These are phyloP conservation scores for Aricia agestis DNA, from an alignment of 1,140 invertebrate genomes.

Conservation along the genomic window DNA sequence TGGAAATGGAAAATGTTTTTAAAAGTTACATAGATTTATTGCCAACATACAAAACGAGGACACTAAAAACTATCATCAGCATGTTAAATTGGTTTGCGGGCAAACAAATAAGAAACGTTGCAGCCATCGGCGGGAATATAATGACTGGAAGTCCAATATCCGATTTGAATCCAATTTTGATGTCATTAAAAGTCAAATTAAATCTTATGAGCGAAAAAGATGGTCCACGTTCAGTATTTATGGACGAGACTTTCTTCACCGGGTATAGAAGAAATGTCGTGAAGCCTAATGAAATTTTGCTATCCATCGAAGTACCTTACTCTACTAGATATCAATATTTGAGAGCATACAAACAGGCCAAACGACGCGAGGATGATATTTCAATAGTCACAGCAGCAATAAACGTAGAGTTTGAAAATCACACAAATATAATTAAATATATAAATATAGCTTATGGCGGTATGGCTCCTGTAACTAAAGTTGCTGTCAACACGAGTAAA, in stretches of 20 bases:
- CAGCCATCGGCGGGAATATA: slow-evolving; percentile 94
- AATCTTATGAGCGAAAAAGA: slow-evolving; percentile 75
- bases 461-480: slow-evolving; percentile 92
- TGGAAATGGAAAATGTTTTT: slow-evolving; percentile 84
- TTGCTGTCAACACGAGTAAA: slow-evolving; percentile 84
- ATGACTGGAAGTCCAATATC: slow-evolving; percentile 98
- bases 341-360: slow-evolving; percentile 93
- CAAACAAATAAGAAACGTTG: slow-evolving; percentile 92
- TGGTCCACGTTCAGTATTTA: slow-evolving; percentile 79
- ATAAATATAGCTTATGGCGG: slow-evolving; percentile 89
- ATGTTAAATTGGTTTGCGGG: slow-evolving; percentile 98
- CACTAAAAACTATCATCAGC: slow-evolving; percentile 85
- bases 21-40: slow-evolving; percentile 78
- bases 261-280: slow-evolving; percentile 91
- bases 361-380: slow-evolving; percentile 95
- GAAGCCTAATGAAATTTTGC: slow-evolving; percentile 86
- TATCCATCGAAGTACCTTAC: slow-evolving; percentile 83
- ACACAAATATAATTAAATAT: slow-evolving; percentile 79
- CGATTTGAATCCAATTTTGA: slow-evolving; percentile 94
- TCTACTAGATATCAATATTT: slow-evolving; percentile 86
- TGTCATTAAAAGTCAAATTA: slow-evolving; percentile 83
- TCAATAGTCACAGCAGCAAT: slow-evolving; percentile 95
- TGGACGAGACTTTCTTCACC: slow-evolving; percentile 93
- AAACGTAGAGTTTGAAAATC: slow-evolving; percentile 80
- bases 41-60: slow-evolving; percentile 83